Base-by-base conservation (phyloP, 1,140 invertebrate genomes). In the Dendrolimus kikuchii region DNA sequence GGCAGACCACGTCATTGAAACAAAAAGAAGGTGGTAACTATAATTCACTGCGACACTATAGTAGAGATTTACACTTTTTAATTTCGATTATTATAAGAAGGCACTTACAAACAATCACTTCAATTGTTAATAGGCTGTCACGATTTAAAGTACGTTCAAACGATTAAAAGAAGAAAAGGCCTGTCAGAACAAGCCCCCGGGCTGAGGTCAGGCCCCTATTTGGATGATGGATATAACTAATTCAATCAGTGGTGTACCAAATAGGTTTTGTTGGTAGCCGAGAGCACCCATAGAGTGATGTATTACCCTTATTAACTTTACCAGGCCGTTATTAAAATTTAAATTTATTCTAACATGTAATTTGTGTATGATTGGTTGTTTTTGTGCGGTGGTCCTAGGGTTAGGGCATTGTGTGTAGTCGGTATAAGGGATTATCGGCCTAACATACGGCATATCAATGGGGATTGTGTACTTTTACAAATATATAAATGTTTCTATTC, bases 151-250 rank as follows among this genome's bases (percentile, higher is more conserved):
- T 7, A 5, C 6, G 8, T 38, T 40, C 54, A 56, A 23, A 23
- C 23, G 23, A 23, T 23, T 23, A 23, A 23, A 23, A 23, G 55
- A 57, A 57, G 51, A 57, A 51, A 46, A 7, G 23, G 23, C 23
- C 23, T 23, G 23, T 8, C 9, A 37, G 39, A 62, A 49, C 44
- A 44, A 45, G 43, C 5, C 43, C 23, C 23, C 23, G 23, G 23
- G 7, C 9, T 45, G 55, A 59, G 60, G 55, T 63, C 51, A 54
- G 46, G 39, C 41, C 46, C 52, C 45, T 51, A 62, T 58, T 62
- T 52, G 52, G 41, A 68, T 72, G 66, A 72, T 72, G 58, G 57
- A 66, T 72, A 50, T 49, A 50, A 51, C 57, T 68, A 71, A 72
- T 72, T 69, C 60, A 72, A 67, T 67, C 63, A 67, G 53, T 54